Percentiles rank a stretch among this genome's conserved stretches.
Evolutionary conservation across 1,140 invertebrate genomes (phyloP).

Genomic region (Plutomurus gul): DNA sequence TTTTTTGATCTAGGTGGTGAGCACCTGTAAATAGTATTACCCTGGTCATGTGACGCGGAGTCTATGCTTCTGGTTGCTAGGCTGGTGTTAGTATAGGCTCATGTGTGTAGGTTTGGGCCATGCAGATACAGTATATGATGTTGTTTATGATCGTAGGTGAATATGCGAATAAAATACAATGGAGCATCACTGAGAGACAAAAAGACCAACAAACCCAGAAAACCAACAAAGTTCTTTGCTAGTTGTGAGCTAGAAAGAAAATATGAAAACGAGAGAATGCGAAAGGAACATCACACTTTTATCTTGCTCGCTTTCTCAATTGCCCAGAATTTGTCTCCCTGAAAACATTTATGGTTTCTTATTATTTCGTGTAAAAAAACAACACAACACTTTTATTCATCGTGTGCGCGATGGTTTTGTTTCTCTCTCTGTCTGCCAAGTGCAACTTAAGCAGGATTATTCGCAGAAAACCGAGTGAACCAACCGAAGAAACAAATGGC

Average conservation of each 20-base stretch:
- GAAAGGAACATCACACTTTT: not conserved
- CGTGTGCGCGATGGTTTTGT: not conserved
- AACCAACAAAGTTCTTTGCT: not conserved
- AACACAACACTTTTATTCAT: slow-evolving; percentile 20
- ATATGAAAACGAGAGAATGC: not conserved
- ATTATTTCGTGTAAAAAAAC: slow-evolving; percentile 28
- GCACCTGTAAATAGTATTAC: no score
- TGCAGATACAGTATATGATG: no score
- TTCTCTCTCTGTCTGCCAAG: not conserved
- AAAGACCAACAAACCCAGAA: no score
- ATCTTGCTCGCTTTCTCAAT: slow-evolving; percentile 9
- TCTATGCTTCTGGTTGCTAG: no score
- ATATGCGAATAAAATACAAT: not conserved
- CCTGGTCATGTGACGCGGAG: no score
- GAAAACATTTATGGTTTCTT: slow-evolving; percentile 10
- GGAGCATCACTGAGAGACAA: not conserved
- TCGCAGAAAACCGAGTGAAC: not conserved
- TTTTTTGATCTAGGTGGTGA: no score
- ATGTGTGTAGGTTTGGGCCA: not conserved
- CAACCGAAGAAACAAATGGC: not conserved
- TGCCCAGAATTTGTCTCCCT: not conserved
- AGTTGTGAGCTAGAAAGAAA: not conserved
- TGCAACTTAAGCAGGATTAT: not conserved
- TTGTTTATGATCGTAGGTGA: no score
- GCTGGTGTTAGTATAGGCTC: not conserved